Percentiles rank a stretch among this genome's conserved stretches.
These are phyloP conservation scores for Caenorhabditis macrosperma DNA, from an alignment of 2,888 invertebrate genomes.

Conservation along the genomic window DNA sequence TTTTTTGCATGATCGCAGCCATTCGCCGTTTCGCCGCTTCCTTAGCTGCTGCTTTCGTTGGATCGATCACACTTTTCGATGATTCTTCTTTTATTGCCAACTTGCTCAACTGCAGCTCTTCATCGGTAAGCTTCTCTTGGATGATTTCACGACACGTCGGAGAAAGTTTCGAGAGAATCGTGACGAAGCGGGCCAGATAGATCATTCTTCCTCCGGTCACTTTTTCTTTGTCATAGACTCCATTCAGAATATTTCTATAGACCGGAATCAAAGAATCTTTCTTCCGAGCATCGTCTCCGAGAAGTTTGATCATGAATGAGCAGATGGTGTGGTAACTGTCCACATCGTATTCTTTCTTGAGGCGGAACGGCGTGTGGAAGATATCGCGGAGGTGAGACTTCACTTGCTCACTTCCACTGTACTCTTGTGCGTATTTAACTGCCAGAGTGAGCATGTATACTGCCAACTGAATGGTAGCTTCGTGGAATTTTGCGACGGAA, in stretches of 20 bases:
- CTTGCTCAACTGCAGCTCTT: conserved; percentile 7
- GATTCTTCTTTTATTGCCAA: conserved; percentile 3
- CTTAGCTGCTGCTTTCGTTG: conserved; percentile 34
- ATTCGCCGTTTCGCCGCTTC: conserved; percentile 39
- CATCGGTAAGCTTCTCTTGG: conserved; percentile 25
- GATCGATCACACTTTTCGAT: conserved; percentile 17
- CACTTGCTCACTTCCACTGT: not conserved
- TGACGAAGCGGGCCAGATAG: conserved; percentile 58
- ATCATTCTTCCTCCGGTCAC: conserved; percentile 55
- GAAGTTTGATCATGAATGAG: conserved; percentile 23
- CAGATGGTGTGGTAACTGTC: conserved; percentile 19
- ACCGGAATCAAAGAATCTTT: conserved; percentile 14
- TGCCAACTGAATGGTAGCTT: conserved; percentile 69
- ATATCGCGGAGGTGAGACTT: conserved; percentile 1
- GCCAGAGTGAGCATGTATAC: conserved; percentile 70
- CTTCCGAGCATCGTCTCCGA: conserved; percentile 22
- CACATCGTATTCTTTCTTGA: conserved; percentile 1
- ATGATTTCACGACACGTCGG: conserved; percentile 17
- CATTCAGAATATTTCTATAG: conserved; percentile 30
- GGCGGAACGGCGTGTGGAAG: conserved; percentile 43
- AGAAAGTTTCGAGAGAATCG: conserved; percentile 43
- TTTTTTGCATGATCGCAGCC: conserved; percentile 39
- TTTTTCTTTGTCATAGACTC: conserved; percentile 36
- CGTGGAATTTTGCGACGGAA: conserved; percentile 38
- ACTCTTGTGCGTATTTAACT: conserved; percentile 41